These are phyloP conservation scores for Corythoichthys intestinalis DNA, from an alignment of 2,113 vertebrate species.

Conservation along the genomic window DNA sequence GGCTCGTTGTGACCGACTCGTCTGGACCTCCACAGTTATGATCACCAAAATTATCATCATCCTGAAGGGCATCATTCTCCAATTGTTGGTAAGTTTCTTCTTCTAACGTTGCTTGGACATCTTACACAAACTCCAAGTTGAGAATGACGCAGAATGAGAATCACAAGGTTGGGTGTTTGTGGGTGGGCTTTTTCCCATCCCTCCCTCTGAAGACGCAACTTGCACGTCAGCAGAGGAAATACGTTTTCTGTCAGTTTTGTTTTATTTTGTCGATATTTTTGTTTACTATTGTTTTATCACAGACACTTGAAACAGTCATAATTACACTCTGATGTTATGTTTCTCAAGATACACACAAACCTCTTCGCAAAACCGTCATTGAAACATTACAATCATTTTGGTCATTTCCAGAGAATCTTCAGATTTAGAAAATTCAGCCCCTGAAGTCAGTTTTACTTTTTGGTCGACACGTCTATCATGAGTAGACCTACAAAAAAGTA, in stretches of 20 bases:
- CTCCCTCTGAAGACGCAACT: not conserved
- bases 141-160: not conserved
- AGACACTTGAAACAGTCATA: not conserved
- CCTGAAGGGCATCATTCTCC: not conserved
- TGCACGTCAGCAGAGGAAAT: not conserved
- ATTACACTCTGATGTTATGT: not conserved
- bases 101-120: not conserved
- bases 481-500: too few species aligned
- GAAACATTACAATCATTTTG: not conserved
- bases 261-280: not conserved
- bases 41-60: conserved; percentile 9
- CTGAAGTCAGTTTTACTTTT: too few species aligned
- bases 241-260: not conserved
- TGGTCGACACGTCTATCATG: too few species aligned
- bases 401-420: too few species aligned
- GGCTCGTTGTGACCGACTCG: conserved; percentile 15
- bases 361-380: not conserved
- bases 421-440: too few species aligned
- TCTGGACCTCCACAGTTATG: not conserved
- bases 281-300: not conserved
- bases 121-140: not conserved
- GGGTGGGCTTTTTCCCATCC: not conserved
- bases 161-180: not conserved
- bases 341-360: not conserved
- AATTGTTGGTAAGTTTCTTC: not conserved